These are phyloP conservation scores for Parnassius apollo DNA, from an alignment of 2,888 invertebrate genomes.

Conservation along the genomic window DNA sequence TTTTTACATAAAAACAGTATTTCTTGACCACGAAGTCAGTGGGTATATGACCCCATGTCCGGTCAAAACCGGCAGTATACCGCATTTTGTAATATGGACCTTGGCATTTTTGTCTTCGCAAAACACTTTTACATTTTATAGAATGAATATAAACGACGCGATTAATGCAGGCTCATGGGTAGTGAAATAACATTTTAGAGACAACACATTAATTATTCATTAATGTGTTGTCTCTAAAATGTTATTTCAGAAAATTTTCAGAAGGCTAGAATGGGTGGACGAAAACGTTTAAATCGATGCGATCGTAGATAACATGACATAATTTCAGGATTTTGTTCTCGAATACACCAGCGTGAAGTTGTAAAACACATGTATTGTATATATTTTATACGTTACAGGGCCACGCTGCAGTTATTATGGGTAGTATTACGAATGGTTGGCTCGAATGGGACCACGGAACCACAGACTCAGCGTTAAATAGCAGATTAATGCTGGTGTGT, in stretches of 20 bases:
- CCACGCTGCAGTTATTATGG: too few species aligned
- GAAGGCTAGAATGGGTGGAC: neutral
- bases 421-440: too few species aligned
- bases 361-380: too few species aligned
- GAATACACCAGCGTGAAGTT: too few species aligned
- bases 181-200: slow-evolving; percentile 12
- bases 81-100: slow-evolving; percentile 18
- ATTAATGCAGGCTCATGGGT: slow-evolving; percentile 11
- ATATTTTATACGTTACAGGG: too few species aligned
- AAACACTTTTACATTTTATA: slow-evolving; percentile 28
- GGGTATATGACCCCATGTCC: slow-evolving; percentile 14
- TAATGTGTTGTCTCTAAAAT: too few species aligned
- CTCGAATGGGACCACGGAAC: too few species aligned
- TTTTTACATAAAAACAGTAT: slow-evolving; percentile 9
- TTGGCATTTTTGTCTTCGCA: slow-evolving; percentile 28
- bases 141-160: slow-evolving; percentile 24
- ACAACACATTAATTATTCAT: slow-evolving; percentile 4
- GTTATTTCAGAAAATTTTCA: too few species aligned
- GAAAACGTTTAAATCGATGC: neutral
- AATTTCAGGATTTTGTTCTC: neutral
- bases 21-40: slow-evolving; percentile 19
- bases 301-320: neutral
- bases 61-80: neutral
- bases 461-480: too few species aligned
- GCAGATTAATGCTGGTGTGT: too few species aligned